Evolutionary conservation across 1,140 invertebrate genomes (phyloP).

Genomic region (Calephelis virginiensis): DNA sequence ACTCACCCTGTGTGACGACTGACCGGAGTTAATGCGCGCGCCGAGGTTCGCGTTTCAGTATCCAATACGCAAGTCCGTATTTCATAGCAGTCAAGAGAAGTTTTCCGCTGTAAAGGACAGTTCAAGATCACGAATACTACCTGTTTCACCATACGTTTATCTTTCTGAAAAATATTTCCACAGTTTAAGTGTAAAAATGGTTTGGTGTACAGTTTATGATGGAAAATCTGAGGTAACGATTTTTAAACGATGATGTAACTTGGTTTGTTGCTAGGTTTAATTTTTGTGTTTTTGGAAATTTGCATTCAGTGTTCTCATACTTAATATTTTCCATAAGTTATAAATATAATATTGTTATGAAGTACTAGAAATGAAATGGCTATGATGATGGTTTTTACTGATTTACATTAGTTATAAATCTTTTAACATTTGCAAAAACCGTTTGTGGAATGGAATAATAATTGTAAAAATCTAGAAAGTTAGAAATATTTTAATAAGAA

Average conservation of each 20-base stretch:
- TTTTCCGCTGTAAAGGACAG: constrained; percentile 69
- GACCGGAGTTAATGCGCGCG: constrained; percentile 50
- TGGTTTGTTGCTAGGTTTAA: neutral
- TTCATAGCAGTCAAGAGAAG: constrained; percentile 54
- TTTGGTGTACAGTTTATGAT: constrained; percentile 66
- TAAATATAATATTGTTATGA: too few species aligned
- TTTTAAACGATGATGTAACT: constrained; percentile 18
- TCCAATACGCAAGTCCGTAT: constrained; percentile 66
- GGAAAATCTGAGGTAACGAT: constrained; percentile 65
- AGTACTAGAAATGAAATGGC: too few species aligned
- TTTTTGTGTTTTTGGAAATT: constrained; percentile 6
- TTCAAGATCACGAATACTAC: constrained; percentile 72
- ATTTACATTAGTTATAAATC: too few species aligned
- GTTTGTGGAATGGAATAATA: too few species aligned
- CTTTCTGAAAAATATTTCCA: constrained; percentile 47
- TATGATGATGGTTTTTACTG: too few species aligned
- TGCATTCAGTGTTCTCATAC: neutral
- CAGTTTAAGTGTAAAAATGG: constrained; percentile 53
- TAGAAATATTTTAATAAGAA: too few species aligned
- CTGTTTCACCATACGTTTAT: constrained; percentile 44
- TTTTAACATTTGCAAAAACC: too few species aligned
- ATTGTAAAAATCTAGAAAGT: too few species aligned
- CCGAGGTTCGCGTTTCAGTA: constrained; percentile 49
- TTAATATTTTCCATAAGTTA: too few species aligned
- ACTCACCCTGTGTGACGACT: constrained; percentile 43